Evolutionary conservation across 2,888 invertebrate genomes (phyloP).

Genomic region (Drosophila bunnanda): DNA sequence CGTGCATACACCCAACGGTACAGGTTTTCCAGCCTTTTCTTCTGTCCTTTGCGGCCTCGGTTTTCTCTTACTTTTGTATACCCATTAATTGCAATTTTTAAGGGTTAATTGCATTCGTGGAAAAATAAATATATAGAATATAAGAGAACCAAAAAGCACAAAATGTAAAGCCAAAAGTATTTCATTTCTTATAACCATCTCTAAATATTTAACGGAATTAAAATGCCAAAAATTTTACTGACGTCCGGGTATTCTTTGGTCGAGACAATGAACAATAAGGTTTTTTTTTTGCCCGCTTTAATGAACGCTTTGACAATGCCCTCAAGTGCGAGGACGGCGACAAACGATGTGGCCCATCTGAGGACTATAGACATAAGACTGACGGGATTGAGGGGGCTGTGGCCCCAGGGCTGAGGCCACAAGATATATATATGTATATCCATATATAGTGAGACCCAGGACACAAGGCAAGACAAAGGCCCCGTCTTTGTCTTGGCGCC

Average conservation of each 20-base stretch:
- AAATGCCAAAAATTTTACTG: neutral
- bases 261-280: neutral
- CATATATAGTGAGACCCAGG: neutral
- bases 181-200: neutral
- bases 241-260: neutral
- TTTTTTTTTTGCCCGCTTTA: conserved; percentile 55
- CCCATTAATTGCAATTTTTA: neutral
- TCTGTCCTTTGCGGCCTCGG: conserved; percentile 37
- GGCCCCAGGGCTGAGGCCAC: conserved; percentile 37
- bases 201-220: neutral
- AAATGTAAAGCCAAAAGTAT: neutral
- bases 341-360: conserved; percentile 40
- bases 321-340: conserved; percentile 66
- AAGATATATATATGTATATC: neutral
- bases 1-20: neutral
- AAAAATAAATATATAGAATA: neutral
- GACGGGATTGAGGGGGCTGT: conserved; percentile 1
- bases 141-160: neutral
- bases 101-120: neutral
- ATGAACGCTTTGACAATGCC: conserved; percentile 78
- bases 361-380: neutral
- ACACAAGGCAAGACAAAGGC: conserved; percentile 6
- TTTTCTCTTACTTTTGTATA: conserved; percentile 30
- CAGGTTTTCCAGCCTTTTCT: conserved; percentile 1
- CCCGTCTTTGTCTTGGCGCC: conserved; percentile 54